A percentile compares a stretch with the other conserved stretches of the same genome.
These are phyloP conservation scores for Drosophila miranda DNA, from an alignment of 1,140 invertebrate species.

Conservation along the genomic window DNA sequence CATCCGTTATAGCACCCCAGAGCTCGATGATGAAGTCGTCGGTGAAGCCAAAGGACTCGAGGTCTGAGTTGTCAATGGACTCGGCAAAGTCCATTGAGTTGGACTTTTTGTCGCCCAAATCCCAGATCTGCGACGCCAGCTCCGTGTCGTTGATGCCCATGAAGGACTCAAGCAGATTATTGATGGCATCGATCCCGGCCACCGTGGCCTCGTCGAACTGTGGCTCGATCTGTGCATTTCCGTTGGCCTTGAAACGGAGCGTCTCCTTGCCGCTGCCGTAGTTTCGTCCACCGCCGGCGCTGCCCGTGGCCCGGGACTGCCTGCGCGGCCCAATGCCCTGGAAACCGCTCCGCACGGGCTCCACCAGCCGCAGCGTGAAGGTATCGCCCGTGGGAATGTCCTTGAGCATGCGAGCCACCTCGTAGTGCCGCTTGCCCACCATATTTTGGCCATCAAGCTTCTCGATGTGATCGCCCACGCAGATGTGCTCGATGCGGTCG, in stretches of 20 bases:
- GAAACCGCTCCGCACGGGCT: conserved; percentile 95
- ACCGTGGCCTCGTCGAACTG: conserved; percentile 89
- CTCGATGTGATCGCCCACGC: conserved; percentile 98
- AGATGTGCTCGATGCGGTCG: conserved; percentile 91
- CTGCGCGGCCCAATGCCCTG: conserved; percentile 91
- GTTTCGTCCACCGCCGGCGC: conserved; percentile 81
- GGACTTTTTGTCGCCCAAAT: conserved; percentile 90
- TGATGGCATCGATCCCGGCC: conserved; percentile 94
- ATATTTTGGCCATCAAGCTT: conserved; percentile 93
- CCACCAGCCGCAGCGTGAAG: conserved; percentile 94
- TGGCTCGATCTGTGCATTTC: conserved; percentile 93
- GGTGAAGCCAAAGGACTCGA: conserved; percentile 97
- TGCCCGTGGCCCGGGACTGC: conserved; percentile 78
- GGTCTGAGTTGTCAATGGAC: conserved; percentile 94
- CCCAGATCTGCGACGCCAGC: conserved; percentile 95
- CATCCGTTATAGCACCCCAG: conserved; percentile 97
- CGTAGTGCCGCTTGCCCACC: conserved; percentile 95
- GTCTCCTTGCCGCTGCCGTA: conserved; percentile 95
- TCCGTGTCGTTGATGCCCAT: conserved; percentile 98
- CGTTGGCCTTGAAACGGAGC: conserved; percentile 95
- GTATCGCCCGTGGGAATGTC: conserved; percentile 94
- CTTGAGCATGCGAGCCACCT: conserved; percentile 97
- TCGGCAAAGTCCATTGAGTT: conserved; percentile 98
- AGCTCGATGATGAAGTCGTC: conserved; percentile 98
- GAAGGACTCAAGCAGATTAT: conserved; percentile 94